Evolutionary conservation across 2,888 invertebrate genomes (phyloP), one percentile per base, ranked within the genome.

Genomic region (Cephus rjabovi): DNA sequence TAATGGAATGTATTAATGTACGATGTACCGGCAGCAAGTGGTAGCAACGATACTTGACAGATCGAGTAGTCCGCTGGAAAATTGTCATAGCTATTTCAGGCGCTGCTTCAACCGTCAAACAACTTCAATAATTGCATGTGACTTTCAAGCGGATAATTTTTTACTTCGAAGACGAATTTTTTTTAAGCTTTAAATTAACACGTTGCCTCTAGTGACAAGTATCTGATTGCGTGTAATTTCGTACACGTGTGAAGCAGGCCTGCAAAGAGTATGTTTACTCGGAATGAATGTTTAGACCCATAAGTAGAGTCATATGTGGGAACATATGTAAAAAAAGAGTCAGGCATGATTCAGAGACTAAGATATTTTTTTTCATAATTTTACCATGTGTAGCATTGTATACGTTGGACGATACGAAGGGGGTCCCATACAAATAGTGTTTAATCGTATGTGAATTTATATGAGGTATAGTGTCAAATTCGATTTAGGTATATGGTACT

Each of bases 1-100:
- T 90, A 90, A 90, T 90, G 88, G 90, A 90, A 90, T 90, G 87
- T 86, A 86, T 90, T 89, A 90, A 90, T 89, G 89, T 84, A 80
- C 81, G 84, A 88, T 87, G 88, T 85, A 85, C 56, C 56, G 2
- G 56, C 23, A 23, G 56, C 56, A 56, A 56, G 56, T 23, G 56
- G 23, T 56, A 56, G 56, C 56, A 56, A 9, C 56, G 56, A 56
- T 56, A 56, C 56, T 9, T 56, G 56, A 56, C 40, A 40, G 15
- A 40, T 9, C 23, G 56, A 23, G 9, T 9, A 23, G 56, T 2
- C 6, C 2, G 9, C 23, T 9, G 23, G 23, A 56, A 56, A 23
- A 56, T 23, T 56, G 2, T 56, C 56, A 56, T 23, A 56, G 23
- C 23, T 56, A 56, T 56, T 56, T 56, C 6, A 40, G 40, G 15